Percentiles rank a stretch among this genome's conserved stretches.
phyloP scores from a whole-genome alignment of 2,797 vertebrate species.

The Lemur catta region DNA sequence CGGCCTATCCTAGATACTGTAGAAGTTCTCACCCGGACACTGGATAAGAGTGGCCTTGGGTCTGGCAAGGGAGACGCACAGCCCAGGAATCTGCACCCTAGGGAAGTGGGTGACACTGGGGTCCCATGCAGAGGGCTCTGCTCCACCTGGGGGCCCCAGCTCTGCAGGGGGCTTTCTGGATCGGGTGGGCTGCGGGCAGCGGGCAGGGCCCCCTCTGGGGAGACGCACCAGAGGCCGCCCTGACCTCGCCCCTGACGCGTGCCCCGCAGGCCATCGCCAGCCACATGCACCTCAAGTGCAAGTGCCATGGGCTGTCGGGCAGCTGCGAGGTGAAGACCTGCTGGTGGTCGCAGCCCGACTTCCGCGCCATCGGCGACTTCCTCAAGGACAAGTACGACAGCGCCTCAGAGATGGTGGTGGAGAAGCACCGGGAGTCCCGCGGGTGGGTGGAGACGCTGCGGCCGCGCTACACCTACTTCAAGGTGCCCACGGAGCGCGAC shows the following conservation, averaged over 20 bases:
- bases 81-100: too few species aligned
- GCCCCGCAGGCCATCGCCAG: conserved; percentile 91
- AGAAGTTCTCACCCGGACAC: neutral
- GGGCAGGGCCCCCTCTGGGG: neutral
- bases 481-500: conserved; percentile 95
- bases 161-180: neutral
- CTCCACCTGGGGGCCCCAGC: neutral
- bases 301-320: conserved; percentile 97
- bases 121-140: neutral
- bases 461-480: conserved; percentile 97
- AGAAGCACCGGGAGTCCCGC: conserved; percentile 96
- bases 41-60: neutral
- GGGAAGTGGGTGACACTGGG: neutral
- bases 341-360: conserved; percentile 99
- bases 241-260: neutral
- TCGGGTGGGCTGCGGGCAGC: neutral
- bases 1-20: too few species aligned
- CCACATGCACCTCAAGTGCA: conserved; percentile 98
- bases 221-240: neutral
- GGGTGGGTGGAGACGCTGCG: conserved; percentile 98
- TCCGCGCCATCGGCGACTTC: conserved; percentile 95
- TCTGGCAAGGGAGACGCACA: neutral
- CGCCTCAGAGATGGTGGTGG: conserved; percentile 98
- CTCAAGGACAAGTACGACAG: conserved; percentile 99
- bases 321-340: conserved; percentile 99